Conservation (phyloP, 2,113 vertebrate species). For the Lampris megalopsis region DNA sequence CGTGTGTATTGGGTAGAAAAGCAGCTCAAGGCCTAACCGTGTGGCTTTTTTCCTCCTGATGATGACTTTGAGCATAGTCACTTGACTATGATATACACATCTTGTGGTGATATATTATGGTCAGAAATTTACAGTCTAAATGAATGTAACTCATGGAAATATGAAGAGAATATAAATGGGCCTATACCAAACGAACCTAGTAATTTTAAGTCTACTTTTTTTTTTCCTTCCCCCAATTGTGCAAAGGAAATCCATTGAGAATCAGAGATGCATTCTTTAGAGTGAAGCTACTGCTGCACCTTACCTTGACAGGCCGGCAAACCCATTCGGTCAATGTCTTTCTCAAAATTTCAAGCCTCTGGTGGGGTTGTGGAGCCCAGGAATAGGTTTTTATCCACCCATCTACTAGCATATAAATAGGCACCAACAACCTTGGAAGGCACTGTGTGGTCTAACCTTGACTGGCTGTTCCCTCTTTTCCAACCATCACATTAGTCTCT, state of each 20-base stretch:
- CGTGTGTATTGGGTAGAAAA: conserved; percentile 74
- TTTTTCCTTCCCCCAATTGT: conserved; percentile 20
- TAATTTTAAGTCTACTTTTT: conserved; percentile 5
- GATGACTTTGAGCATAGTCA: conserved; percentile 40
- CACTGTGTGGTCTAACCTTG: conserved; percentile 63
- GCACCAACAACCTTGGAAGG: conserved; percentile 64
- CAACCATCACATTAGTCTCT: conserved; percentile 60
- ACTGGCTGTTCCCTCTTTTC: conserved; percentile 42
- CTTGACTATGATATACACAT: conserved; percentile 11
- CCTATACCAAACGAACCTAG: conserved; percentile 10
- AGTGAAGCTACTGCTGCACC: conserved; percentile 54
- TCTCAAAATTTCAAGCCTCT: conserved; percentile 67
- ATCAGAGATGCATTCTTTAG: conserved; percentile 74
- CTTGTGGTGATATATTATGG: conserved; percentile 1
- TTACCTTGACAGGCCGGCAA: conserved; percentile 76
- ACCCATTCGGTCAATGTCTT: conserved; percentile 68
- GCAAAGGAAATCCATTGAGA: conserved; percentile 62
- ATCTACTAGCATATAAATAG: conserved; percentile 63
- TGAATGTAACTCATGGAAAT: not conserved
- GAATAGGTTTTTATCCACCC: conserved; percentile 58
- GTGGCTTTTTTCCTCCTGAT: conserved; percentile 29
- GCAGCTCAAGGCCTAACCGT: conserved; percentile 64
- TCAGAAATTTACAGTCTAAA: conserved; percentile 26
- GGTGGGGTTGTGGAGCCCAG: conserved; percentile 37
- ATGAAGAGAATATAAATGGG: not conserved